Conservation (phyloP, 2,113 vertebrate genomes). For the Butastur rufipennis region DNA sequence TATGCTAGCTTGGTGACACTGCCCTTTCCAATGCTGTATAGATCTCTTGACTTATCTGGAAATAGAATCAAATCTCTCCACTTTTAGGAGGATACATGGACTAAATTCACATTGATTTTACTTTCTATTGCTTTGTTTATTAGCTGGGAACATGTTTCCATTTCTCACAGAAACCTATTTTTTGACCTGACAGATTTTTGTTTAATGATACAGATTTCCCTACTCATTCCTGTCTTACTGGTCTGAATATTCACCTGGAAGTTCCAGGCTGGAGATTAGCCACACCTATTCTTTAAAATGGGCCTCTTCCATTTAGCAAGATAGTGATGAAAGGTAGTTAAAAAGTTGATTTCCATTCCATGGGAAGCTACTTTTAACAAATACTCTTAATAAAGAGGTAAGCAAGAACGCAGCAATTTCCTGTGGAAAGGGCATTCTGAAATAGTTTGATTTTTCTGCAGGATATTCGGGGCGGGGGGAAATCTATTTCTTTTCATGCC, state of each 20-base stretch:
- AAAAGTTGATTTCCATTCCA: neutral
- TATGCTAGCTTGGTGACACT: accelerated
- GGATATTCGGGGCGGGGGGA: no score
- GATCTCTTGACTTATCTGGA: neutral
- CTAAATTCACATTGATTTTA: neutral
- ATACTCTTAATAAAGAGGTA: neutral
- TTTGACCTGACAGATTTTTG: neutral
- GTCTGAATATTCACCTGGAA: neutral
- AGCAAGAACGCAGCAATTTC: neutral
- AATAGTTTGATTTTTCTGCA: neutral
- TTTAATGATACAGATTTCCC: neutral
- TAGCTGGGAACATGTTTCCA: neutral
- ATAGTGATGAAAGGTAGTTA: neutral
- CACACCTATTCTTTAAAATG: neutral
- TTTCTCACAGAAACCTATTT: neutral
- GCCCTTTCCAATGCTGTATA: accelerated
- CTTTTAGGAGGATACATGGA: neutral
- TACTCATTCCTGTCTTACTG: neutral
- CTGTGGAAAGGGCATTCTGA: neutral
- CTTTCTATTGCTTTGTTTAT: neutral
- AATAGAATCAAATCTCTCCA: neutral
- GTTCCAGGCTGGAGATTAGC: neutral
- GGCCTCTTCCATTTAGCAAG: neutral
- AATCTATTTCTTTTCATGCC: neutral
- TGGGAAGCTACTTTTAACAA: neutral